These are phyloP conservation scores for Agonum fuliginosum DNA, from an alignment of 2,888 invertebrate species.

Conservation along the genomic window DNA sequence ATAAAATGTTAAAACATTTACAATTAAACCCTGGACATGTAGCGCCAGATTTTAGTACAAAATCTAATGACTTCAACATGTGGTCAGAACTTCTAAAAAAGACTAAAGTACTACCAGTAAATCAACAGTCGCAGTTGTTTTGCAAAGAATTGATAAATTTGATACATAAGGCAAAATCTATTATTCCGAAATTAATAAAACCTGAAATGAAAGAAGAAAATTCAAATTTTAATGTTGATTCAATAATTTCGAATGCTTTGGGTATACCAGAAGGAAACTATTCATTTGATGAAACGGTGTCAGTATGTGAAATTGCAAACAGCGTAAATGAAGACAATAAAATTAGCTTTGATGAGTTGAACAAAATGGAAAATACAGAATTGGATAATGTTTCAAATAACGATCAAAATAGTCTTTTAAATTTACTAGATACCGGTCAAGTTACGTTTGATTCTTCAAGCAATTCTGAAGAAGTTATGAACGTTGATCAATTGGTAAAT, in stretches of 20 bases:
- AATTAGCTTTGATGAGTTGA: not conserved
- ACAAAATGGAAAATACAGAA: not conserved
- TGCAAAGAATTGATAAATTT: conserved; percentile 69
- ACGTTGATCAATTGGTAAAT: conserved; percentile 72
- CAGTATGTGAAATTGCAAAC: not conserved
- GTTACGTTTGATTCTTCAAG: conserved; percentile 69
- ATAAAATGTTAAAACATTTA: conserved; percentile 78
- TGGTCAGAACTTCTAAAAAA: conserved; percentile 70
- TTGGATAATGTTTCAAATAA: not conserved
- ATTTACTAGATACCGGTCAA: conserved; percentile 65
- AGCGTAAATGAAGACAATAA: conserved; percentile 14
- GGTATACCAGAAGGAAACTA: conserved; percentile 69
- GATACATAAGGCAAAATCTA: conserved; percentile 67
- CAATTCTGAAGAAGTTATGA: conserved; percentile 71
- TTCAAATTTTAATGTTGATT: conserved; percentile 67
- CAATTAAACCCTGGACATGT: conserved; percentile 79
- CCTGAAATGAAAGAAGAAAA: conserved; percentile 63
- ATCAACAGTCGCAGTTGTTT: conserved; percentile 68
- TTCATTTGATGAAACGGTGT: conserved; percentile 29
- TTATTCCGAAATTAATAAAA: conserved; percentile 69
- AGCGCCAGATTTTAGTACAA: conserved; percentile 66
- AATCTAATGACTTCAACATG: conserved; percentile 66
- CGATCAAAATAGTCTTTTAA: conserved; percentile 49
- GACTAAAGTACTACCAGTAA: conserved; percentile 67
- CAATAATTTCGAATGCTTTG: conserved; percentile 67